Percentiles rank a stretch among this genome's conserved stretches.
These are phyloP conservation scores for Lobophora halterata DNA, from an alignment of 2,888 invertebrate genomes.

Conservation along the genomic window DNA sequence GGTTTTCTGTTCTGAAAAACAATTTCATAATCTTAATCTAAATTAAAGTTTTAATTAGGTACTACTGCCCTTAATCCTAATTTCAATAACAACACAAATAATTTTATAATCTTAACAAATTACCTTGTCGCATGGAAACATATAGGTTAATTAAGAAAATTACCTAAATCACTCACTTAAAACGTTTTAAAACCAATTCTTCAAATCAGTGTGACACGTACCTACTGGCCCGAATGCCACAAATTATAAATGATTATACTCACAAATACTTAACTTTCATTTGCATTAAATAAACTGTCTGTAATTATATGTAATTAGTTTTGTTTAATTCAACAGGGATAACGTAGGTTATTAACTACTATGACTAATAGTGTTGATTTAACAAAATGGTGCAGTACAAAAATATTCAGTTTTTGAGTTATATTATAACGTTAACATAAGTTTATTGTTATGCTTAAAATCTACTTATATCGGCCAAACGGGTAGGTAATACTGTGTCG, in stretches of 20 bases:
- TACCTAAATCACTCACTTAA: conserved; percentile 6
- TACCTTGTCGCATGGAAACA: too few species aligned
- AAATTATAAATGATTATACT: conserved; percentile 1
- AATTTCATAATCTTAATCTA: too few species aligned
- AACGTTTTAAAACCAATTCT: conserved; percentile 14
- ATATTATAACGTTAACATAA: neutral
- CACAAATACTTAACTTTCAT: conserved; percentile 25
- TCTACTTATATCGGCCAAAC: too few species aligned
- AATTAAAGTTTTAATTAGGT: too few species aligned
- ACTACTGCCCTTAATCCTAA: too few species aligned
- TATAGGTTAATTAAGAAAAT: conserved; percentile 12
- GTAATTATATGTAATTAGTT: conserved; percentile 31
- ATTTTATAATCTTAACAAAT: too few species aligned
- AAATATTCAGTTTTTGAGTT: neutral
- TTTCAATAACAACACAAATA: too few species aligned
- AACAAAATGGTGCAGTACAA: neutral
- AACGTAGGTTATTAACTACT: conserved; percentile 16
- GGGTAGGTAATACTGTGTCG: too few species aligned
- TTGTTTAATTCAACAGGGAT: conserved; percentile 28
- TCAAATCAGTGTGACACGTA: conserved; percentile 16
- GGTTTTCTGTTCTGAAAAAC: too few species aligned
- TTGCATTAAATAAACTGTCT: conserved; percentile 44
- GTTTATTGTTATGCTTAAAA: too few species aligned
- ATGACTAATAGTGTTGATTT: conserved; percentile 20
- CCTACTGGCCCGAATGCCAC: conserved; percentile 19